Conservation (phyloP, 2,797 vertebrate genomes). For the Neosilurus mollespiculum region DNA sequence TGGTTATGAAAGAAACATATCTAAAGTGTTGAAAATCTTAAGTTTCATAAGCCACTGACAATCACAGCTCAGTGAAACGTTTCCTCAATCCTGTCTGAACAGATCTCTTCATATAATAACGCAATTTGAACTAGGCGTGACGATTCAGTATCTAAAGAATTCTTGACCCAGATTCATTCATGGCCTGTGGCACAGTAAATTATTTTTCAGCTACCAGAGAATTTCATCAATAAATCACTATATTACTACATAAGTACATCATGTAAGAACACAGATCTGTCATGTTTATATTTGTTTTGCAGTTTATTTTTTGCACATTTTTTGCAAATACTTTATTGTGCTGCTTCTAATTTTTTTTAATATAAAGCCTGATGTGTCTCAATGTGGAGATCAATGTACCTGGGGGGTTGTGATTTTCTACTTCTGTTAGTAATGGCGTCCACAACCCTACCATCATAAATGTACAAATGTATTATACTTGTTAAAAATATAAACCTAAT, state of each 20-base stretch:
- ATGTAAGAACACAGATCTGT: background rate
- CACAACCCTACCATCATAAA: background rate
- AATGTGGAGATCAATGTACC: background rate
- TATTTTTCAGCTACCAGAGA: background rate
- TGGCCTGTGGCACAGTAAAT: conserved; percentile 18
- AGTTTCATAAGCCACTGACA: background rate
- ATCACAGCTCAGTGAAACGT: conserved; percentile 12
- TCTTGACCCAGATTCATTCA: conserved; percentile 46
- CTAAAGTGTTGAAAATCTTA: background rate
- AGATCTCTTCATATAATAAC: conserved; percentile 22
- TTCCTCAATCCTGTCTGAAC: conserved; percentile 7
- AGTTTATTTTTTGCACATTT: background rate
- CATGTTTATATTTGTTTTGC: background rate
- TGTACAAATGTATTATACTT: background rate
- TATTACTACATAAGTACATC: background rate
- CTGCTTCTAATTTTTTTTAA: background rate
- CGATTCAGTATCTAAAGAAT: conserved; percentile 53
- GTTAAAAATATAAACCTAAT: background rate
- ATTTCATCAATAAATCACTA: conserved; percentile 10
- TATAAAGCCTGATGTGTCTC: background rate
- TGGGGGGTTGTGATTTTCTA: background rate
- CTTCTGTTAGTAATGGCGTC: background rate
- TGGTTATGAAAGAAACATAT: background rate
- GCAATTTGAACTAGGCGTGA: conserved; percentile 41
- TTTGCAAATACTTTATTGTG: background rate